A percentile compares a stretch with the other conserved stretches of the same genome.
phyloP scores from a whole-genome alignment of 2,797 vertebrate genomes.

The Dryobates pubescens region DNA sequence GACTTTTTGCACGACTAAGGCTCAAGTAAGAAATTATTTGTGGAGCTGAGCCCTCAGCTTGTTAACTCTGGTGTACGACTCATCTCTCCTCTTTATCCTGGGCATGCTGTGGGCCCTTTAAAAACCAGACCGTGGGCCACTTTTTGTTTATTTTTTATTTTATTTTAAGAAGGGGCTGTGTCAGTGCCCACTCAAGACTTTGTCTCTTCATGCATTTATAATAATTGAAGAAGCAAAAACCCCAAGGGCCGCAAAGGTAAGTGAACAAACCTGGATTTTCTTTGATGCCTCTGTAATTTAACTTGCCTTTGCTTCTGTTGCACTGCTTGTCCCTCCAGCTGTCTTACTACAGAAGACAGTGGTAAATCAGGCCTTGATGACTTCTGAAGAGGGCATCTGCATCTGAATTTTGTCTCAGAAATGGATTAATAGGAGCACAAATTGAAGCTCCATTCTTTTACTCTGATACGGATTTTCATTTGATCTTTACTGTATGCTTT shows the following conservation, averaged over 20 bases:
- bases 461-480: background rate
- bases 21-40: background rate
- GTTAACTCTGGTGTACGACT: background rate
- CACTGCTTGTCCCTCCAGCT: background rate
- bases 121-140: background rate
- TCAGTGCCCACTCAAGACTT: background rate
- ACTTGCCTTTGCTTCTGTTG: background rate
- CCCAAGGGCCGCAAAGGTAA: background rate
- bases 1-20: background rate
- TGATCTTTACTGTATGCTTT: slow-evolving; percentile 31
- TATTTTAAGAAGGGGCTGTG: background rate
- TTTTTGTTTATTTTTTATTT: background rate
- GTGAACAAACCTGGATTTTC: background rate
- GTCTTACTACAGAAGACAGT: background rate
- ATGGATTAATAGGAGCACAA: slow-evolving; percentile 11
- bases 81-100: background rate
- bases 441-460: background rate
- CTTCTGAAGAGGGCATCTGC: background rate
- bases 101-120: background rate
- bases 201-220: background rate
- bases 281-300: background rate
- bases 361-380: background rate
- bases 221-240: background rate
- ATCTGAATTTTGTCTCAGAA: slow-evolving; percentile 23
- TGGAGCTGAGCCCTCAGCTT: background rate